phyloP scores from a whole-genome alignment of 2,888 invertebrate species.

The Agrotis segetum region DNA sequence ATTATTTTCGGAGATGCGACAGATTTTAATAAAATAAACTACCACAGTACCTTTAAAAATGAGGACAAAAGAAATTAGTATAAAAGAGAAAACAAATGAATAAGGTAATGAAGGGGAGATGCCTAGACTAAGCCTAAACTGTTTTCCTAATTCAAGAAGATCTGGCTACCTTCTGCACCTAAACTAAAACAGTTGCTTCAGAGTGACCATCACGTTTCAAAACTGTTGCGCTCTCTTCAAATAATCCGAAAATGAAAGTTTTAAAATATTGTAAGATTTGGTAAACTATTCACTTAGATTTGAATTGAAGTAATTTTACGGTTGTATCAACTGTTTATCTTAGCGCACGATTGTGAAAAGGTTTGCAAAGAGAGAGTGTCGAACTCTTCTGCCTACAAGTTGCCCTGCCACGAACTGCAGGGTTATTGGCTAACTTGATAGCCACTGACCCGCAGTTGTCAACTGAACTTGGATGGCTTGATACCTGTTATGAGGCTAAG shows the following conservation, averaged over 20 bases:
- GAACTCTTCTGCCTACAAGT: neutral
- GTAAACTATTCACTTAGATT: slow-evolving; percentile 44
- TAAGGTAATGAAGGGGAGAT: too few relatives aligned
- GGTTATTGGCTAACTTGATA: too few relatives aligned
- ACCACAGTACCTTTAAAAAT: too few relatives aligned
- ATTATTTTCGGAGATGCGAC: slow-evolving; percentile 69
- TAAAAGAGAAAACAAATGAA: too few relatives aligned
- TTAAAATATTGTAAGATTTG: slow-evolving; percentile 43
- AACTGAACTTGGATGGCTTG: too few relatives aligned
- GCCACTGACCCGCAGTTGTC: too few relatives aligned
- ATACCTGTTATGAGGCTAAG: too few relatives aligned
- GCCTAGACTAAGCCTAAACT: neutral
- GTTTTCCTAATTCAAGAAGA: neutral
- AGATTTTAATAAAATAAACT: slow-evolving; percentile 26
- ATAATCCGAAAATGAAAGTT: slow-evolving; percentile 47
- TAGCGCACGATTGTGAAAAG: slow-evolving; percentile 49
- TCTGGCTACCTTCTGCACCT: neutral
- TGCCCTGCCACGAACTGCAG: neutral
- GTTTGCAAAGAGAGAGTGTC: slow-evolving; percentile 24
- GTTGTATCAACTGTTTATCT: slow-evolving; percentile 45
- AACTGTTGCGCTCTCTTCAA: slow-evolving; percentile 29
- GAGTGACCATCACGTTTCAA: slow-evolving; percentile 5
- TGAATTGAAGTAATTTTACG: slow-evolving; percentile 53
- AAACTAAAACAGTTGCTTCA: neutral
- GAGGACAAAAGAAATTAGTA: too few relatives aligned